Evolutionary conservation across 92 coral and sea anemone species (phyloP), one percentile per base, ranked within the genome.

Genomic region (Palythoa grandis): DNA sequence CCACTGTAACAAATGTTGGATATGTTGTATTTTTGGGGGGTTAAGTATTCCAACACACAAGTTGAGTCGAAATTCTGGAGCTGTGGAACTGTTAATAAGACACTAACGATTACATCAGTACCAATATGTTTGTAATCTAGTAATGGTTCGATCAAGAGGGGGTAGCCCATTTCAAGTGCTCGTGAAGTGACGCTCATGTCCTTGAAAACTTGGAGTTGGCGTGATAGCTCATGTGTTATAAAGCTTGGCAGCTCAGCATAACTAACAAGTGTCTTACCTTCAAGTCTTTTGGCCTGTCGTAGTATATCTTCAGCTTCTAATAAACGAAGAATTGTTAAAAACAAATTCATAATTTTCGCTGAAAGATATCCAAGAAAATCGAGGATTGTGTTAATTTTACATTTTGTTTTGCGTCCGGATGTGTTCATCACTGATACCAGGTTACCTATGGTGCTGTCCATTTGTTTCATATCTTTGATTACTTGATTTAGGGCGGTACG

Each of bases 101-200:
- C 19, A 15, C 43, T 69, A 25, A 69, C 0, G 39, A 24, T 17
- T 43, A 69, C 40, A 25, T 25, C 73, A 69, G 73, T 69, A 24
- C 40, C 43, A 24, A 35, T 69, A 16, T 69, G 73, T 69, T 69
- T 35, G 40, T 69, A 69, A 39, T 93, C 95, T 17, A 35, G 22
- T 16, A 74, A 63, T 52, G 65, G 65, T 48, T 77, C 68, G 22
- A 77, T 20, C n/a, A 77, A 20, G 22, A 77, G 24, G 38, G 82
- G 82, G 53, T 20, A 77, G 3, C 68, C 82, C 16, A 58, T 53
- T 6, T 24, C 20, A 5, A 54, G 68, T 6, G 82, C 23, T 56
- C 37, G 19, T 77, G 52, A 23, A 24, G 40, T 77, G 68, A 77
- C 22, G 23, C 24, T 9, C 43, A 77, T 58, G 7, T 54, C 82